Percentiles rank a stretch among this genome's conserved stretches.
Evolutionary conservation across 2,113 vertebrate genomes (phyloP).

Genomic region (Neoarius graeffei): DNA sequence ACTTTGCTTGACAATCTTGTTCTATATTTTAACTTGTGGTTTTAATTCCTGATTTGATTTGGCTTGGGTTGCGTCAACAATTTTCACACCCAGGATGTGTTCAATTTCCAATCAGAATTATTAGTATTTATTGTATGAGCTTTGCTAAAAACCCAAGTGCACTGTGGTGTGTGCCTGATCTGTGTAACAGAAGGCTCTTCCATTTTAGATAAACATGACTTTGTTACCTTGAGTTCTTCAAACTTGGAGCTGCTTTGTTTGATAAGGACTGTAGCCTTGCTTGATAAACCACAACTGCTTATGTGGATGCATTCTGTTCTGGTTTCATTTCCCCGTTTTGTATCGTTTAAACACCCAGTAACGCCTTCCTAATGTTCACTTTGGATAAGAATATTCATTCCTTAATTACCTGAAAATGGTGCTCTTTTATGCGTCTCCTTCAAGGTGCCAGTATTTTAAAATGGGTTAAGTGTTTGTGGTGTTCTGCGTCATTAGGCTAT

Average conservation of each 20-base stretch:
- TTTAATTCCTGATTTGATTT: neutral
- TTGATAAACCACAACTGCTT: neutral
- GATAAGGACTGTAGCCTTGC: neutral
- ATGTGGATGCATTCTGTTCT: neutral
- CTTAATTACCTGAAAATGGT: neutral
- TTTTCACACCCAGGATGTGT: neutral
- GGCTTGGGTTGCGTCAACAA: too few relatives aligned
- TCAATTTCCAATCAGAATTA: neutral
- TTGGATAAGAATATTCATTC: neutral
- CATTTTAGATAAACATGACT: neutral
- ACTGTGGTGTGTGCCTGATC: neutral
- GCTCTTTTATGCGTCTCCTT: neutral
- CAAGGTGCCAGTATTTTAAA: neutral
- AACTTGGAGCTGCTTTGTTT: neutral
- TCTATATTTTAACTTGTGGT: too few relatives aligned
- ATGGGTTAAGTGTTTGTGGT: neutral
- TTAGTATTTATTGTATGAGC: neutral
- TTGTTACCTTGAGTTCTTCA: neutral
- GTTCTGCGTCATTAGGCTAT: neutral
- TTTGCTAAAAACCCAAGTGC: neutral
- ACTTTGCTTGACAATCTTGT: neutral
- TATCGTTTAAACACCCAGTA: neutral
- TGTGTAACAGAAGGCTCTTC: neutral
- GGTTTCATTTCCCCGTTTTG: neutral
- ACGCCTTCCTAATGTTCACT: neutral